Conservation (phyloP, 2,797 vertebrate species). For the Etheostoma nigrum region DNA sequence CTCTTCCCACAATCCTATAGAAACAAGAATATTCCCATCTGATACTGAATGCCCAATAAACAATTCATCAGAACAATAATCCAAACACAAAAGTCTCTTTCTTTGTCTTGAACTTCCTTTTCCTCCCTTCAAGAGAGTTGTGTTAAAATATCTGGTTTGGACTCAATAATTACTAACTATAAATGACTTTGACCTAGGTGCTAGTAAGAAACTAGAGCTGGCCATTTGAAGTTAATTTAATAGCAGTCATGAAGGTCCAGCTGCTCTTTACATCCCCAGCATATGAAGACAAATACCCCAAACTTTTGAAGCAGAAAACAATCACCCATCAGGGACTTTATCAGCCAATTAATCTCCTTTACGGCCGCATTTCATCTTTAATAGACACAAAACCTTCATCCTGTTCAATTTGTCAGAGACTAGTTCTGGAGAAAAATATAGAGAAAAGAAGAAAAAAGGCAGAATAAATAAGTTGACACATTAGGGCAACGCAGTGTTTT, state of each 20-base stretch:
- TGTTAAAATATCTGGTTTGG: slow-evolving; percentile 12
- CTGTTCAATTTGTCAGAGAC: slow-evolving; percentile 36
- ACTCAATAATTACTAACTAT: slow-evolving; percentile 18
- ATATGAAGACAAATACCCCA: slow-evolving; percentile 67
- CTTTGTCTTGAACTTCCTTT: slow-evolving; percentile 37
- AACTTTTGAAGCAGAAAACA: slow-evolving; percentile 75
- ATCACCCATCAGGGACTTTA: slow-evolving; percentile 62
- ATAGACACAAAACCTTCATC: slow-evolving; percentile 41
- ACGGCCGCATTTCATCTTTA: slow-evolving; percentile 53
- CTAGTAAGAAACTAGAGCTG: slow-evolving; percentile 20
- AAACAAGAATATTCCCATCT: slow-evolving; percentile 58
- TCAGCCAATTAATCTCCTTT: slow-evolving; percentile 70
- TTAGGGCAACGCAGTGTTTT: not conserved
- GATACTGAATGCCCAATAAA: slow-evolving; percentile 38
- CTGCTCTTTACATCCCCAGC: slow-evolving; percentile 52
- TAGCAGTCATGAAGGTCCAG: slow-evolving; percentile 48
- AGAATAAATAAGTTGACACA: slow-evolving; percentile 2
- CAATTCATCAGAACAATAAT: slow-evolving; percentile 30
- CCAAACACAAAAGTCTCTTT: slow-evolving; percentile 8
- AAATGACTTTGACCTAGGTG: slow-evolving; percentile 36
- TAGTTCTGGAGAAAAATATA: not conserved
- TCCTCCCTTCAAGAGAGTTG: not conserved
- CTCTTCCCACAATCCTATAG: slow-evolving; percentile 32
- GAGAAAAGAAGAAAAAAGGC: too few species aligned
- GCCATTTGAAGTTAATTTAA: slow-evolving; percentile 58